These are phyloP conservation scores for Tridacna crocea DNA, from an alignment of 2,888 invertebrate species.

Conservation along the genomic window DNA sequence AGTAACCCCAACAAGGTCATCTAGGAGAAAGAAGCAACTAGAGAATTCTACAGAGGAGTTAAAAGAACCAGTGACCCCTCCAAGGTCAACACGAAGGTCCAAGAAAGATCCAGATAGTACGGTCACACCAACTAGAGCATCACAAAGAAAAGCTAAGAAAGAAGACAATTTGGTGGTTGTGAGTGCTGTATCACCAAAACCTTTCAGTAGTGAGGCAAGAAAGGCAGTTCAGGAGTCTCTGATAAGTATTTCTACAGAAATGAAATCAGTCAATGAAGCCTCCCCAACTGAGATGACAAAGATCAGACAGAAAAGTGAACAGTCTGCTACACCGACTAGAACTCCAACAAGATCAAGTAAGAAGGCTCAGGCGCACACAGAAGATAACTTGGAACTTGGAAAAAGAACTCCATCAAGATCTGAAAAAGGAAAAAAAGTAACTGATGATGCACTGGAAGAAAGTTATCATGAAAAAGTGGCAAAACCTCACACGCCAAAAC, in stretches of 20 bases:
- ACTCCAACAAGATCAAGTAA: slow-evolving; percentile 42
- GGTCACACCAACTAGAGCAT: slow-evolving; percentile 34
- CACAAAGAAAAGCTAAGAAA: slow-evolving; percentile 13
- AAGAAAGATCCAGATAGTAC: not conserved
- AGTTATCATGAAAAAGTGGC: slow-evolving; percentile 20
- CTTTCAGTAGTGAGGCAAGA: slow-evolving; percentile 41
- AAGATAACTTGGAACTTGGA: not conserved
- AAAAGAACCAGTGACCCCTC: slow-evolving; percentile 43
- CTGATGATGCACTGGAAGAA: slow-evolving; percentile 1
- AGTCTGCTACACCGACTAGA: slow-evolving; percentile 2
- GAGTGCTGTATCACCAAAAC: slow-evolving; percentile 35
- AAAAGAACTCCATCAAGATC: slow-evolving; percentile 4
- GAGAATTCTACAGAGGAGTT: slow-evolving; percentile 15
- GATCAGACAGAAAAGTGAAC: slow-evolving; percentile 34
- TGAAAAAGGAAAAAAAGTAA: slow-evolving; percentile 2
- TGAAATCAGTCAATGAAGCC: slow-evolving; percentile 28
- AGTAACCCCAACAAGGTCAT: slow-evolving; percentile 47
- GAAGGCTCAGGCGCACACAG: not conserved
- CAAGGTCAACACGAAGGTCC: slow-evolving; percentile 38
- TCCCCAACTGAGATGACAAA: slow-evolving; percentile 41
- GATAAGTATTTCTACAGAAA: slow-evolving; percentile 35
- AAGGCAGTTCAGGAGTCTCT: slow-evolving; percentile 56
- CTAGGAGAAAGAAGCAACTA: slow-evolving; percentile 31
- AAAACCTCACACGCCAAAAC: slow-evolving; percentile 30
- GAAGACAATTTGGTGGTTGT: slow-evolving; percentile 36